Base-by-base conservation (phyloP, 2,888 invertebrate species). In the Callyntrura sp. region DNA sequence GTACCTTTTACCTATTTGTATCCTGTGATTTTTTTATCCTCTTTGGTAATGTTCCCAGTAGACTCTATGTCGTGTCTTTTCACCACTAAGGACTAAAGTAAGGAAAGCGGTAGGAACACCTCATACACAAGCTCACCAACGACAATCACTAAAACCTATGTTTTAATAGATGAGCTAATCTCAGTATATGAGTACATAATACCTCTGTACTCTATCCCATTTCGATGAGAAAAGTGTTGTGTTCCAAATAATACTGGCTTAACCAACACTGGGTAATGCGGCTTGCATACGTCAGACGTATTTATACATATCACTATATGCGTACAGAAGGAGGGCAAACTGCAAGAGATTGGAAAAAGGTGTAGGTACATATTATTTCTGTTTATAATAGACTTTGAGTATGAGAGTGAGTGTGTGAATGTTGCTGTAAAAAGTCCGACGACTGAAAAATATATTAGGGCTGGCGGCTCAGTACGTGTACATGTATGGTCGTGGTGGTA, bases 161-260 rank as follows among this genome's bases (percentile, higher is more conserved):
- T 73, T 84, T 81, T 85, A 81, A 85, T 85, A 85, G 57, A 28
- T 17, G 45, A 20, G 65, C 79, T 85, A 90, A 85, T 90, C 90
- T 85, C 73, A 62, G 85, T 73, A n/a, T 88, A 70, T 48, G 85
- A 79, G 60, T 76, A 70, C 85, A 73, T 90, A 85, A 90, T 90
- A 81, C 82, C 62, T 48, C 45, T 82, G 85, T 68, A 79, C 84
- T 85, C 79, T 79, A 68, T 88, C 85, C 78, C 78, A 85, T 70
- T 81, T 81, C 57, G 25, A 70, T 14, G 43, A 65, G 28, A 12
- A n/a, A 43, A 43, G 35, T 43, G 35, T 43, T 68, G 43, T 43
- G 43, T 43, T 35, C 43, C 43, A 43, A 35, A 68, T 43, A 43
- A n/a, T n/a, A 68, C 43, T 17, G 23, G 9, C 23, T 28, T 62